Base-by-base conservation (phyloP, 2,888 invertebrate genomes). In the Clanis bilineata region DNA sequence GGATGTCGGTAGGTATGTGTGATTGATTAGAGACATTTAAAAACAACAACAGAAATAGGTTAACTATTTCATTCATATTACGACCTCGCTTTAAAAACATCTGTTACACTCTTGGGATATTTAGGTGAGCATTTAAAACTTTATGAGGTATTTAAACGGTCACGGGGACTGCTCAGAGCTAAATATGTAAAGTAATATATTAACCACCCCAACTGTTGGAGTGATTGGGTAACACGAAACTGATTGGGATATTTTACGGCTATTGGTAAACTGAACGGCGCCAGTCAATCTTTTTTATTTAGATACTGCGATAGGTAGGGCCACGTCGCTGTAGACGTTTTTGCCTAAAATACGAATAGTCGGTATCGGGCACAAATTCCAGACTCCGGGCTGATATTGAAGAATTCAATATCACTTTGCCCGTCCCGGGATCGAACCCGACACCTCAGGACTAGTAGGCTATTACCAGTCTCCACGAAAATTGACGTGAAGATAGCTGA, bases 141-240 rank as follows among this genome's bases (percentile, higher is more conserved):
- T 83, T 80, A 83, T 73, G 77, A 70, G 69, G 70, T 72, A 74
- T 74, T 77, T 70, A 77, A 78, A 73, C 66, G 65, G 68, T 68
- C 65, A 62, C 62, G 63, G 69, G 60, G 60, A 70, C 66, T 65
- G 69, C 38, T 70, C 71, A 74, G 67, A 81, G 73, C 78, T 79
- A 80, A 78, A 85, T 79, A 78, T 81, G 78, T 66, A 62, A 55
- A 18, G 57, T 64, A 59, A 55, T 67, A 63, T 64, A 64, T 64
- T 59, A 71, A 68, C 72, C 73, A 65, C 67, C 70, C 70, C 71
- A 65, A 65, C 64, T 65, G 67, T 73, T 69, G 64, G 63, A 67
- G 64, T 71, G 65, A 73, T 72, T 70, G 65, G 73, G 69, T 69
- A 69, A 69, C 58, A 57, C 43, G 56, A 56, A 43, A 51, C 47